Conservation (phyloP, 1,140 invertebrate species). For the Zaprionus ornatus region DNA sequence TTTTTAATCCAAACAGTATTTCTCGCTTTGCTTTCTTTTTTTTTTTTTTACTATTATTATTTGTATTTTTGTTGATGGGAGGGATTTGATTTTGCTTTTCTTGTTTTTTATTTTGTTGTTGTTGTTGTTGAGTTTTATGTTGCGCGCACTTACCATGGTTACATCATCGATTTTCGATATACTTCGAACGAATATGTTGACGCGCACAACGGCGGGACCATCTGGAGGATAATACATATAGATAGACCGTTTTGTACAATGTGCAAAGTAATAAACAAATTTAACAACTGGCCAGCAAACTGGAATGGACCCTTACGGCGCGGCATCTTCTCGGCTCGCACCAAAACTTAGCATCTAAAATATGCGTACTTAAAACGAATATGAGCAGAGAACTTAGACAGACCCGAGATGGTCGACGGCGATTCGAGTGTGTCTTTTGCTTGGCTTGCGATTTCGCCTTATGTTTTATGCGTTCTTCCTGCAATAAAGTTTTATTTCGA, state of each 20-base stretch:
- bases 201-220: conserved; percentile 94
- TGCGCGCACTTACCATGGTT: conserved; percentile 94
- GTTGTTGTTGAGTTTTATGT: conserved; percentile 41
- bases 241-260: conserved; percentile 75
- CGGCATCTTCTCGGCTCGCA: conserved; percentile 24
- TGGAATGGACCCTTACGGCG: conserved; percentile 9
- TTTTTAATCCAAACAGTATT: conserved; percentile 1
- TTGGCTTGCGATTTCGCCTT: conserved; percentile 18
- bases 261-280: conserved; percentile 63
- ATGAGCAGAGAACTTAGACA: conserved; percentile 18
- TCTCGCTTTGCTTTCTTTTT: not conserved
- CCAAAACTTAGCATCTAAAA: conserved; percentile 48
- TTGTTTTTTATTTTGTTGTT: conserved; percentile 38
- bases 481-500: conserved; percentile 76
- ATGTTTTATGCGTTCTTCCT: conserved; percentile 49
- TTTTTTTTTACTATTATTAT: conserved; percentile 31
- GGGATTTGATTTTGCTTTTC: not conserved
- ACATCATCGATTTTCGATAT: conserved; percentile 99
- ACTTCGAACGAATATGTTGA: conserved; percentile 99
- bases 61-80: conserved; percentile 41
- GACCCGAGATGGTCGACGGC: not conserved
- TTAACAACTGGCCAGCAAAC: conserved; percentile 53
- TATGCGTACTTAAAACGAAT: conserved; percentile 27
- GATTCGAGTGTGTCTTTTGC: not conserved
- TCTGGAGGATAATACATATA: conserved; percentile 87